Conservation (phyloP, 2,797 vertebrate genomes). For the Sebastes flavidus region DNA sequence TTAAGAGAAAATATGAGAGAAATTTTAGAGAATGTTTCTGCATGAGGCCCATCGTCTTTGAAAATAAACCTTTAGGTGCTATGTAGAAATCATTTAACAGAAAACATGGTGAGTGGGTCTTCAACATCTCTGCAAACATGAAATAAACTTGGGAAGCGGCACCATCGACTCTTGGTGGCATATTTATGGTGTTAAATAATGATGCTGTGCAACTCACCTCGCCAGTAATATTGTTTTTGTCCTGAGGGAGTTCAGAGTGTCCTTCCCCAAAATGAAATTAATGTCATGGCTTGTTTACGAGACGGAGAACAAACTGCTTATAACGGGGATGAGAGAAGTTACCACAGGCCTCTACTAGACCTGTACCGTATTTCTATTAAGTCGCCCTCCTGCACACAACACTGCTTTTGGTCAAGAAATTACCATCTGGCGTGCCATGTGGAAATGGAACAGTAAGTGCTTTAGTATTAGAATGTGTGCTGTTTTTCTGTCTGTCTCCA, state of each 20-base stretch:
- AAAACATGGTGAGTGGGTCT: neutral
- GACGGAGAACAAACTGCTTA: constrained; percentile 29
- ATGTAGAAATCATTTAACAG: neutral
- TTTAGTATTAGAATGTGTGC: constrained; percentile 30
- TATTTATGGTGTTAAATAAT: constrained; percentile 7
- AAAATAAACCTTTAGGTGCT: neutral
- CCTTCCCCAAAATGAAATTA: constrained; percentile 21
- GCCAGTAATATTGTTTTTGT: constrained; percentile 13
- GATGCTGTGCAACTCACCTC: neutral
- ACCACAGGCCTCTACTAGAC: neutral
- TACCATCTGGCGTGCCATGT: constrained; percentile 24
- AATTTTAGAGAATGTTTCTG: no score
- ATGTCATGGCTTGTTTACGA: constrained; percentile 35
- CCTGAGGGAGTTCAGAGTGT: constrained; percentile 13
- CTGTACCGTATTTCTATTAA: constrained; percentile 2
- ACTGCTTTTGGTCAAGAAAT: constrained; percentile 37
- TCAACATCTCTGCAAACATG: neutral
- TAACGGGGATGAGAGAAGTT: constrained; percentile 27
- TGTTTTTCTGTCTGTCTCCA: constrained; percentile 38
- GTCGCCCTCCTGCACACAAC: neutral
- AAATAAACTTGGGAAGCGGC: neutral
- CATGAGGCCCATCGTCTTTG: neutral
- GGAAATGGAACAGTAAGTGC: constrained; percentile 36
- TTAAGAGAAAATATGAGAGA: no score
- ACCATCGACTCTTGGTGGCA: neutral